A percentile compares a stretch with the other conserved stretches of the same genome.
Evolutionary conservation across 2,797 vertebrate species (phyloP).

Genomic region (Caiman crocodilus): DNA sequence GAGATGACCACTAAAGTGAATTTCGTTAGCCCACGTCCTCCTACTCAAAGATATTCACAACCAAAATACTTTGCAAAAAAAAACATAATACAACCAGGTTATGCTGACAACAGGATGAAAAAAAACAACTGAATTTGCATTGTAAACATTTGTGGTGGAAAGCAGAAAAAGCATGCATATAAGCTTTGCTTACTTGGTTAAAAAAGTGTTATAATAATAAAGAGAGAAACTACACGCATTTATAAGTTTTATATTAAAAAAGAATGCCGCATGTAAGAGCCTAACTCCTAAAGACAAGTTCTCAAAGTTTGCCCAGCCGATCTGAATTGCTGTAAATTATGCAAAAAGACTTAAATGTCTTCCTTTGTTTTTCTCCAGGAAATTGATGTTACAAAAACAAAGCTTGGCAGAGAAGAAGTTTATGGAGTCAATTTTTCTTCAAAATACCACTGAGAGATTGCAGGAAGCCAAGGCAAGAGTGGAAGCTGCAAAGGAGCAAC

Average conservation of each 20-base stretch:
- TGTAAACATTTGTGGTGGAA: too few species aligned
- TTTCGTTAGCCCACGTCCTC: slow-evolving; percentile 7
- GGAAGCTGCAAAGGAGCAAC: slow-evolving; percentile 41
- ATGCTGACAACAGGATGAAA: too few species aligned
- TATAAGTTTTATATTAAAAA: neutral
- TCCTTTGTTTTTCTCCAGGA: slow-evolving; percentile 39
- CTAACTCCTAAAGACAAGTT: neutral
- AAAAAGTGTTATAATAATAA: neutral
- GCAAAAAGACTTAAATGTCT: neutral
- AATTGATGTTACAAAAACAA: slow-evolving; percentile 47
- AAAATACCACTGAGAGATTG: slow-evolving; percentile 54
- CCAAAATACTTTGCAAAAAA: too few species aligned
- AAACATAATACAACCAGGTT: too few species aligned
- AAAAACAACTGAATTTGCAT: too few species aligned
- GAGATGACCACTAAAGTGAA: slow-evolving; percentile 6
- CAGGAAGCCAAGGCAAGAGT: slow-evolving; percentile 56
- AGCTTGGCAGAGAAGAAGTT: slow-evolving; percentile 62
- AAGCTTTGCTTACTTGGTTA: neutral
- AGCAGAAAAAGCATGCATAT: too few species aligned
- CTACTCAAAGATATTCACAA: too few species aligned
- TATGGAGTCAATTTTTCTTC: slow-evolving; percentile 47
- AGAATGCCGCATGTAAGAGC: neutral
- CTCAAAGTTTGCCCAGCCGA: neutral
- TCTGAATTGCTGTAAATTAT: neutral
- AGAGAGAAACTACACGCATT: neutral